These are phyloP conservation scores for Cliona cf. orientalis DNA, from an alignment of 37 sponge, comb jelly and placozoan genomes.

Conservation along the genomic window DNA sequence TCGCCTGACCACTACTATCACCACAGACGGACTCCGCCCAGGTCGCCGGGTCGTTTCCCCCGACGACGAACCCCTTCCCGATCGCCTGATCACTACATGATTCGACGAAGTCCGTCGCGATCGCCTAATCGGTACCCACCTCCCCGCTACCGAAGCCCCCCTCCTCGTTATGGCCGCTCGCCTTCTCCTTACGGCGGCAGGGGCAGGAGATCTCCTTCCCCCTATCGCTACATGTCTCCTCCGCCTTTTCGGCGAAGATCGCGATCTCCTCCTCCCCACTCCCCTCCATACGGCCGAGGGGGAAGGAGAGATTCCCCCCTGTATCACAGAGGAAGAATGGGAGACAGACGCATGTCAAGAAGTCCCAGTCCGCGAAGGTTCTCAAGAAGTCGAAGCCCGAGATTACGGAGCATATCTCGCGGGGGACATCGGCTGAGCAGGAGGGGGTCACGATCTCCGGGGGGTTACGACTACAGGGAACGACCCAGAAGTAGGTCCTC, in stretches of 20 bases:
- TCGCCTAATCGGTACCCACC: constrained; percentile 12
- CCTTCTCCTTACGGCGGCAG: constrained; percentile 2
- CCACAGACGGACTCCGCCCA: too few relatives aligned
- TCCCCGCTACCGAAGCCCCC: background rate
- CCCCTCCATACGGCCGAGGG: background rate
- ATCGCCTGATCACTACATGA: constrained; percentile 20
- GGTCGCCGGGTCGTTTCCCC: too few relatives aligned
- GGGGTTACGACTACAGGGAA: background rate
- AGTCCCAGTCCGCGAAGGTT: too few relatives aligned
- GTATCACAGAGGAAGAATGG: too few relatives aligned
- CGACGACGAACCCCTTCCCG: too few relatives aligned
- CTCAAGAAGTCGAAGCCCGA: too few relatives aligned
- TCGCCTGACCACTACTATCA: background rate
- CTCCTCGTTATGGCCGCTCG: background rate
- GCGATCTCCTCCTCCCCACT: background rate
- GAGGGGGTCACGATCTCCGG: background rate
- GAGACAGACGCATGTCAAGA: too few relatives aligned
- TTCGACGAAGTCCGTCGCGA: constrained; percentile 3
- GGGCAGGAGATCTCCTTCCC: constrained; percentile 20
- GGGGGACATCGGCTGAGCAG: too few relatives aligned
- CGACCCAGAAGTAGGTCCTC: background rate
- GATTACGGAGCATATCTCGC: too few relatives aligned
- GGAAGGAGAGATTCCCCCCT: too few relatives aligned
- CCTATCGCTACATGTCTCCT: background rate
- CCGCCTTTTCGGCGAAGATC: constrained; percentile 5